Base-by-base conservation (phyloP, 2,888 invertebrate species). In the Drepanosiphum platanoidis region DNA sequence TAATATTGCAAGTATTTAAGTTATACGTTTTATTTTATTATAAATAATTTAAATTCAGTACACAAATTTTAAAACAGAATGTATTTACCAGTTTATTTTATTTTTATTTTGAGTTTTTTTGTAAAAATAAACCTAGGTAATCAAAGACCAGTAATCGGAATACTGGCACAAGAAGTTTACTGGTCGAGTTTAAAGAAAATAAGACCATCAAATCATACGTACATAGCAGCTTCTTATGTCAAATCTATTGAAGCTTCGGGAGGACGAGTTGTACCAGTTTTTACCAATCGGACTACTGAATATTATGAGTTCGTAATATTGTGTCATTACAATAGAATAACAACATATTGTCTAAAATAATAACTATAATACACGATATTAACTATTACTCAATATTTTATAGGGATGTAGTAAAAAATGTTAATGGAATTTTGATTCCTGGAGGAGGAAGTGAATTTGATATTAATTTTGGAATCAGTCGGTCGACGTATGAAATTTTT, bases 241-340 rank as follows among this genome's bases (percentile, higher is more conserved):
- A 96, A 97, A 89, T 95, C 93, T 90, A 89, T 97, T n/a, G 96
- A 97, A 90, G 92, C 94, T 82, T 93, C 94, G 15, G 97, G 97
- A 18, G 97, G 95, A 22, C 92, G 95, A 88, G 96, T 94, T 2
- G 93, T 96, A 27, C 96, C 96, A 0, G 93, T 96, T 89, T 91
- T 84, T 58, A 80, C 84, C 2, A 79, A 79, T 27, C 71, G 64
- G 39, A 32, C 75, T 13, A 61, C 79, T 78, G 32, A 77, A 61
- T 86, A 87, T 66, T 86, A 87, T 64, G 71, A 36, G 86, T 78
- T 72, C 42, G 75, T 52, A 30, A 34, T 34, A n/a, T n/a, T n/a
- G n/a, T n/a, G n/a, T n/a, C n/a, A n/a, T n/a, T n/a, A n/a, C n/a
- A 22, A 27, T 0, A 11, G 4, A 15, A 27, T 46, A 7, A 42